Percentiles rank a stretch among this genome's conserved stretches.
These are phyloP conservation scores for Harlomillsia oculata DNA, from an alignment of 1,140 invertebrate genomes.

Conservation along the genomic window DNA sequence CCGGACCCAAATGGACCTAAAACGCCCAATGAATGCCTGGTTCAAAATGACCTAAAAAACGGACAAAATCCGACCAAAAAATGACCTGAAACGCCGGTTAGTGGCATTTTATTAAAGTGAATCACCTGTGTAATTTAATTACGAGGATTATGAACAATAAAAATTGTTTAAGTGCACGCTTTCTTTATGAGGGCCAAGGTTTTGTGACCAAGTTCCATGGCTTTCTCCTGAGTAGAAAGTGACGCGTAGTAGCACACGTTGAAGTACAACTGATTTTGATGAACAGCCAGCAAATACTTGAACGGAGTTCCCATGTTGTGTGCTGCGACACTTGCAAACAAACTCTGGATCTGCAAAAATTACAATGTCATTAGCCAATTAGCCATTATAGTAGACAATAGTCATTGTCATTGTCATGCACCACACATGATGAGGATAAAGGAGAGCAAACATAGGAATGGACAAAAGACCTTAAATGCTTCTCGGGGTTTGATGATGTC, in stretches of 20 bases:
- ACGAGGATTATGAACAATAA: neutral
- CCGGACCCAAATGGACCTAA: too few species aligned
- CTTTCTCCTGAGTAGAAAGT: neutral
- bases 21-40: too few species aligned
- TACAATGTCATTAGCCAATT: too few species aligned
- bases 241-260: neutral
- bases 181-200: neutral
- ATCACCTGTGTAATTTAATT: neutral
- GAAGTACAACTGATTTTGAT: neutral
- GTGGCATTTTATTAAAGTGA: too few species aligned
- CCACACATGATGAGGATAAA: too few species aligned
- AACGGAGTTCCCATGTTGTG: conserved; percentile 1
- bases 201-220: neutral
- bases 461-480: neutral
- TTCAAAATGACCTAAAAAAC: too few species aligned
- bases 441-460: too few species aligned
- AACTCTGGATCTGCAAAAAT: neutral
- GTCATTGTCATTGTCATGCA: too few species aligned
- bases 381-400: too few species aligned
- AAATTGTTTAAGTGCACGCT: neutral
- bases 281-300: neutral
- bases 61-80: too few species aligned
- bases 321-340: neutral
- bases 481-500: neutral
- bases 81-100: too few species aligned